Conservation (phyloP, 2,797 vertebrate genomes). For the Cephalopachus bancanus region DNA sequence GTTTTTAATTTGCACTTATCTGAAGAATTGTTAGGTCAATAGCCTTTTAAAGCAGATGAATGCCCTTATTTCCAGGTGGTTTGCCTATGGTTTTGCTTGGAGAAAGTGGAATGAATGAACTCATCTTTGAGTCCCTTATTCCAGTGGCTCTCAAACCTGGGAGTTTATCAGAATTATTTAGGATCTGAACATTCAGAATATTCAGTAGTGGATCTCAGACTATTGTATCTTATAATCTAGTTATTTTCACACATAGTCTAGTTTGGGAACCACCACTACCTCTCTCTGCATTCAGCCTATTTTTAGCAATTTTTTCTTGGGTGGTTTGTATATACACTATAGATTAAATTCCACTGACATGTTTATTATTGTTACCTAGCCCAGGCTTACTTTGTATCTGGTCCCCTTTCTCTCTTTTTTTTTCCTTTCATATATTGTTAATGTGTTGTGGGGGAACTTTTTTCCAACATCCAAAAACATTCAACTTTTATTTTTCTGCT, state of each 20-base stretch:
- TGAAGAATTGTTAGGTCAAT: not conserved
- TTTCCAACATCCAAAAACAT: not conserved
- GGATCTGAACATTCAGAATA: not conserved
- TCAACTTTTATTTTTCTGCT: constrained; percentile 52
- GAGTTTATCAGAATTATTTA: not conserved
- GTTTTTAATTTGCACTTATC: not conserved
- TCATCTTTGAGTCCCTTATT: not conserved
- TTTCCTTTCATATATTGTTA: not conserved
- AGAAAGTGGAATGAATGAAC: constrained; percentile 1
- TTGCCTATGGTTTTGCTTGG: not conserved
- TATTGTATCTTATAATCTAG: not conserved
- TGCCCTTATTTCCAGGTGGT: not conserved
- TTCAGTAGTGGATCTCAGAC: not conserved
- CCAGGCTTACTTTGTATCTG: not conserved
- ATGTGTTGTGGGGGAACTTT: not conserved
- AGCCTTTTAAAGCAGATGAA: not conserved
- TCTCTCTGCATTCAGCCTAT: not conserved
- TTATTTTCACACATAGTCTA: not conserved
- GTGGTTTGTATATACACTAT: constrained; percentile 24
- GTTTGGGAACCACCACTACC: not conserved
- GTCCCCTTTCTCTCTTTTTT: not conserved
- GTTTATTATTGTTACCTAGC: constrained; percentile 12
- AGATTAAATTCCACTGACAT: constrained; percentile 21
- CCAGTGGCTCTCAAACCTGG: not conserved
- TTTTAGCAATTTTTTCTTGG: constrained; percentile 32